Percentiles rank a stretch among this genome's conserved stretches.
These are phyloP conservation scores for Drosophila mauritiana DNA, from an alignment of 1,140 invertebrate genomes.

Conservation along the genomic window DNA sequence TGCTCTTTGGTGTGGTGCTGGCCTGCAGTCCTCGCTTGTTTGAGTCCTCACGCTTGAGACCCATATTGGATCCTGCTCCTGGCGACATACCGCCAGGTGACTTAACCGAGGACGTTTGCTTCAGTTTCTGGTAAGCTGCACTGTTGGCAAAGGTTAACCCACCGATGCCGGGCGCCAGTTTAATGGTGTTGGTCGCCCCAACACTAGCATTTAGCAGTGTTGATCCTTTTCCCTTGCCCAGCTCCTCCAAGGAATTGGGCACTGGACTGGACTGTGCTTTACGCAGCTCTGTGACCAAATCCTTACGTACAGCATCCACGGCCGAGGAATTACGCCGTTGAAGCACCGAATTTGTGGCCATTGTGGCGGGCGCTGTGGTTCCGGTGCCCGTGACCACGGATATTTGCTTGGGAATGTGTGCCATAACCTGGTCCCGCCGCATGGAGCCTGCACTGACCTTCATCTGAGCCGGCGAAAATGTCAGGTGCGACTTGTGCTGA, in stretches of 20 bases:
- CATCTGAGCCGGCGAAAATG: constrained; percentile 88
- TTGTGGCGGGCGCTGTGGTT: constrained; percentile 60
- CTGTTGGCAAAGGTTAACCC: constrained; percentile 84
- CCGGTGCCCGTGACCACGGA: constrained; percentile 62
- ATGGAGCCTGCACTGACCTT: constrained; percentile 85
- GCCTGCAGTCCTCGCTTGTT: constrained; percentile 54
- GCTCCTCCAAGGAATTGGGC: constrained; percentile 42
- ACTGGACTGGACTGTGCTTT: constrained; percentile 53
- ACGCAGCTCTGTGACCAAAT: constrained; percentile 68
- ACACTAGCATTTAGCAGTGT: constrained; percentile 38
- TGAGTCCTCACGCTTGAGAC: constrained; percentile 67
- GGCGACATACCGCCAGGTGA: constrained; percentile 38
- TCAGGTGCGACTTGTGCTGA: constrained; percentile 88
- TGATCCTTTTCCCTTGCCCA: constrained; percentile 27
- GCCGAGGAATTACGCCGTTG: constrained; percentile 71
- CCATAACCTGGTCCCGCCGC: constrained; percentile 83
- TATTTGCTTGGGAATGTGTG: constrained; percentile 86
- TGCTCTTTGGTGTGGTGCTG: constrained; percentile 76
- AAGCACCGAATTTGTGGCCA: constrained; percentile 69
- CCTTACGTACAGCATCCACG: constrained; percentile 78
- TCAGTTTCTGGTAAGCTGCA: constrained; percentile 79
- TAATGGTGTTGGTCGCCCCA: constrained; percentile 70
- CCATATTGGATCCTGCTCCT: constrained; percentile 49
- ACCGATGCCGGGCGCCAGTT: constrained; percentile 82
- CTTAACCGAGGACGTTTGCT: constrained; percentile 67